A percentile compares a stretch with the other conserved stretches of the same genome.
phyloP scores from a whole-genome alignment of 2,888 invertebrate species.

The Helobdella robusta region DNA sequence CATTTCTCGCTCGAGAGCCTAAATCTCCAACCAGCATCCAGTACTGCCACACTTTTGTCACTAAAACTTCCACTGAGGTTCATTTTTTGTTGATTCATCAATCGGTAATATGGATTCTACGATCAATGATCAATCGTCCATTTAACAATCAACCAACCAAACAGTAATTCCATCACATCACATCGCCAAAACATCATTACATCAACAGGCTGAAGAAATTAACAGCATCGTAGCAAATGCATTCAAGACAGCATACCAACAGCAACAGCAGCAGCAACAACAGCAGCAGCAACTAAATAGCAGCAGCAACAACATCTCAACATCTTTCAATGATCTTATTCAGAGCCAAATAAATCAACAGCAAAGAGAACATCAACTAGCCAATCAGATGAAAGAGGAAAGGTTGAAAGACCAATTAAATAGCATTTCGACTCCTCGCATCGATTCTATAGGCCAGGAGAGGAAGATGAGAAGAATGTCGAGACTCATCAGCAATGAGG shows the following conservation, averaged over 20 bases:
- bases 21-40: conserved; percentile 62
- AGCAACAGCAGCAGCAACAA: conserved; percentile 35
- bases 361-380: conserved; percentile 31
- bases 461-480: conserved; percentile 39
- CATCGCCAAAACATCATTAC: too few species aligned
- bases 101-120: too few species aligned
- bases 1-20: conserved; percentile 66
- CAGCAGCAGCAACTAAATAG: background rate
- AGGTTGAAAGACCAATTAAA: conserved; percentile 35
- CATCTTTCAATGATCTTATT: conserved; percentile 44
- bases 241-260: conserved; percentile 73
- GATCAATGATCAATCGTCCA: too few species aligned
- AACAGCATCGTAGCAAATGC: conserved; percentile 79
- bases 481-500: background rate
- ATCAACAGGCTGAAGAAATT: conserved; percentile 70
- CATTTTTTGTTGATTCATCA: too few species aligned
- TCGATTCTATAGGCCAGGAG: conserved; percentile 39
- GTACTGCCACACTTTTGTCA: conserved; percentile 73
- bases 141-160: too few species aligned
- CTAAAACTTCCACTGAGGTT: conserved; percentile 67
- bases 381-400: conserved; percentile 33
- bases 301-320: background rate
- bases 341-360: conserved; percentile 44
- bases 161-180: too few species aligned
- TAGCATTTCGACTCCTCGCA: conserved; percentile 43